These are phyloP conservation scores for Lithobates pipiens DNA, from an alignment of 2,797 vertebrate genomes.

Conservation along the genomic window DNA sequence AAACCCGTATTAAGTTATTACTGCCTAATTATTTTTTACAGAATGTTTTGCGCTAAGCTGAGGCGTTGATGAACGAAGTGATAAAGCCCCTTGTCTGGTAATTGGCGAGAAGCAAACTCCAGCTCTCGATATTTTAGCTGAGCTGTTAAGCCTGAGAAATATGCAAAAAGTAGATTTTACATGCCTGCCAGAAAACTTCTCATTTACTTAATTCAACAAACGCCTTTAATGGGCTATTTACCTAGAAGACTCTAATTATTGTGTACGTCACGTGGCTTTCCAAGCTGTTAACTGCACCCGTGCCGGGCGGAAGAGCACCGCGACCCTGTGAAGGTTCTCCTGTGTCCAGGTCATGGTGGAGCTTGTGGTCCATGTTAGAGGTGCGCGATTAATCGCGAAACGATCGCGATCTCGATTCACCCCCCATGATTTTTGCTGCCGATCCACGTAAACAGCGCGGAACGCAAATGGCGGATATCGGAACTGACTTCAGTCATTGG, in stretches of 20 bases:
- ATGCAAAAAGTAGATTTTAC: slow-evolving; percentile 58
- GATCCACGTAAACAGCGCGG: too few species aligned
- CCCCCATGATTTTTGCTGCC: too few species aligned
- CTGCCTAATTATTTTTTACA: background rate
- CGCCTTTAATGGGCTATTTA: slow-evolving; percentile 30
- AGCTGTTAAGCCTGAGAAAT: slow-evolving; percentile 38
- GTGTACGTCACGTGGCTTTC: background rate
- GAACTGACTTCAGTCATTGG: too few species aligned
- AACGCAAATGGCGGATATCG: too few species aligned
- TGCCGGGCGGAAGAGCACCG: background rate
- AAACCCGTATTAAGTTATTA: background rate
- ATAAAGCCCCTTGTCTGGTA: slow-evolving; percentile 30
- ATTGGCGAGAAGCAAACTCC: background rate
- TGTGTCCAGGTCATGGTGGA: too few species aligned
- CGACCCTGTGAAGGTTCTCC: too few species aligned
- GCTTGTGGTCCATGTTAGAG: too few species aligned
- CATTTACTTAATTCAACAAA: slow-evolving; percentile 59
- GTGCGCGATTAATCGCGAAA: too few species aligned
- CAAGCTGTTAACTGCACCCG: slow-evolving; percentile 30
- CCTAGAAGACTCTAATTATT: slow-evolving; percentile 28
- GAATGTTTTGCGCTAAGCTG: background rate
- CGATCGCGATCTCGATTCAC: too few species aligned
- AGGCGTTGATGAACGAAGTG: background rate
- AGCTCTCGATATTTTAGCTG: background rate
- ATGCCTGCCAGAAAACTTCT: slow-evolving; percentile 31